Evolutionary conservation across 2,113 vertebrate genomes (phyloP), one percentile per base, ranked within the genome.

Genomic region (Oplegnathus fasciatus): DNA sequence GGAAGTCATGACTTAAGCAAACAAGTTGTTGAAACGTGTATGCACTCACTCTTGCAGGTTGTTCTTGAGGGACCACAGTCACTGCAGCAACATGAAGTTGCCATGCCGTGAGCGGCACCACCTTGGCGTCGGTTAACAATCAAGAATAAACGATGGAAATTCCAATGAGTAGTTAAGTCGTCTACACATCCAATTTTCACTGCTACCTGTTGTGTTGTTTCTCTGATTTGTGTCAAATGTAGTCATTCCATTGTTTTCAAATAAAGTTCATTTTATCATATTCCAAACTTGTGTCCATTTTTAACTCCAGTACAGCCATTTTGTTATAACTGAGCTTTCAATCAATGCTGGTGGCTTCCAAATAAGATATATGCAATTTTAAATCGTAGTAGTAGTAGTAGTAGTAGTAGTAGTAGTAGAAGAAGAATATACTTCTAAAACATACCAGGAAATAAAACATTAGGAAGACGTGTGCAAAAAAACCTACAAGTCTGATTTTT

Each of bases 161-260:
- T 91, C 82, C 75, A 77, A 30, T 30, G 13, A 84, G 44, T 28
- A 34, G 62, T 74, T 58, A 28, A 42, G 32, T 82, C 0, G 22
- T 82, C 54, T 44, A 32, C 73, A 79, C 44, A 30, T 83, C 52
- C 0, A 55, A 6, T 26, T 65, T 90, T 40, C 76, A 42, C 32
- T 83, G 28, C 11, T 69, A 30, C 37, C 24, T 82, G 34, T 76
- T 55, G 17, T 88, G 32, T 69, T 78, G 46, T 83, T n/a, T 65
- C 8, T 60, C 24, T 71, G 6, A 83, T 68, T 73, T 54, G 18
- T 88, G 52, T 72, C 40, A 54, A 67, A 68, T 82, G 15, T 80
- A 66, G 30, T 91, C 91, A 94, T 94, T 95, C 92, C 93, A 91
- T 85, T 84, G 48, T 85, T 84, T 87, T 83, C 42, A 82, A 94